Base-by-base conservation (phyloP, 2,113 vertebrate species). In the Rhineura floridana region DNA sequence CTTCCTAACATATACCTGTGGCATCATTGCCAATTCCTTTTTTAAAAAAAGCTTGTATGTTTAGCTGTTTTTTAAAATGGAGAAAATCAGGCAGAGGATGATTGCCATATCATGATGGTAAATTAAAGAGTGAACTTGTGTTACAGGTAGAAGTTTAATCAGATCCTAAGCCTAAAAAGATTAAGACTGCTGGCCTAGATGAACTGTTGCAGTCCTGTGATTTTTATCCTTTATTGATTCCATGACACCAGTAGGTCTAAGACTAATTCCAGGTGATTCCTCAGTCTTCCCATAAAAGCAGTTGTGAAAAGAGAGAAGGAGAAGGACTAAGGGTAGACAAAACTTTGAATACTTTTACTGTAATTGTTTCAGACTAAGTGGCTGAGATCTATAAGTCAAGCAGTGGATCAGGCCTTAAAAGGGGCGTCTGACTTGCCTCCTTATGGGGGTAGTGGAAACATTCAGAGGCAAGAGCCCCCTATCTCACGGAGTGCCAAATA, bases 371-470 rank as follows among this genome's bases (percentile, higher is more conserved):
- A 99, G 99, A 96, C 97, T 4, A 99, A 99, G 92, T 99, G 99
- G 99, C 96, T 99, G 44, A 97, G 98, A 90, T 97, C 98, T 85
- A 98, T 99, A 90, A 99, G 98, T 95, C 98, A 99, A 94, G 97
- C 98, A 1, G 98, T 99, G 96, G 98, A 98, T 81, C 98, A 98
- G 93, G 98, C 98, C 3, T 96, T 99, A 89, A 97, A 90, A 19
- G 97, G 97, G 2, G 93, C 93, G 12, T 91, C 96, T 87, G 97
- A 98, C 62, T 75, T 94, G 1, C 83, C 94, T 1, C 86, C 95
- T 0, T 94, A 92, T 19, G 91, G 91, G 83, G 86, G 95, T 90
- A 90, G 96, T 1, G 96, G 96, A 88, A 96, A 93, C 13, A 80
- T 96, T 25, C 96, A 96, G 69, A 97, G 97, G 91, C 95, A 97